Base-by-base conservation (phyloP, 2,113 vertebrate genomes). In the Laterallus jamaicensis region DNA sequence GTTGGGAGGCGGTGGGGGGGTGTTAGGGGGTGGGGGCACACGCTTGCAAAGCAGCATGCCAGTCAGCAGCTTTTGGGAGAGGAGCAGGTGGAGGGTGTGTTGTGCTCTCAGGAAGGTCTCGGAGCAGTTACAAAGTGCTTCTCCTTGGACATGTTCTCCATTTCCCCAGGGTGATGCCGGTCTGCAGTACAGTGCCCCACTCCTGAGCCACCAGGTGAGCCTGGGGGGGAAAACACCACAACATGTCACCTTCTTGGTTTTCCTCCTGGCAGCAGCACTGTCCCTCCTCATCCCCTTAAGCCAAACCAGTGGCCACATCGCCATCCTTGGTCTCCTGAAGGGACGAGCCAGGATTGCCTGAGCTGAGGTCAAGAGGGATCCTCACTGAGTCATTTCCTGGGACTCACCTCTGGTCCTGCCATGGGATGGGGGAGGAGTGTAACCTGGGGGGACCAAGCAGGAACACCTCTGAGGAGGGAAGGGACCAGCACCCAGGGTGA, bases 191-290 rank as follows among this genome's bases (percentile, higher is more conserved):
- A 70, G 85, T 19, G 66, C 97, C 6, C 98, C 99, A 0, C 44
- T 97, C 58, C 88, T 99, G 75, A 97, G 97, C 29, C 97, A 95
- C 14, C 96, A 98, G 97, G 99, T 99, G 94, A 98, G 97, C 84
- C 21, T 19, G 7, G 47, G 44, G 39, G 54, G 2, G 35, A 35
- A 35, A 35, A 35, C 35, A 44, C 22, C 21, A 14, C 19, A 15
- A 26, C 13, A 7, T 0, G 37, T 39, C 42, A 66, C 79, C 44
- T 31, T 55, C 64, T 10, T 42, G 35, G 32, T 50, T 82, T 73
- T 75, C 50, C 58, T 91, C 49, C 44, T 70, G 84, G 37, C 49
- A 87, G 59, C 55, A 90, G 68, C 56, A 29, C 49, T 67, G 44
- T 37, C 71, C 75, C 50, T 62, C 18, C 40, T 39, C 31, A 37